Percentiles rank a stretch among this genome's conserved stretches.
phyloP scores from a whole-genome alignment of 2,797 vertebrate species.

The Podarcis siculus region DNA sequence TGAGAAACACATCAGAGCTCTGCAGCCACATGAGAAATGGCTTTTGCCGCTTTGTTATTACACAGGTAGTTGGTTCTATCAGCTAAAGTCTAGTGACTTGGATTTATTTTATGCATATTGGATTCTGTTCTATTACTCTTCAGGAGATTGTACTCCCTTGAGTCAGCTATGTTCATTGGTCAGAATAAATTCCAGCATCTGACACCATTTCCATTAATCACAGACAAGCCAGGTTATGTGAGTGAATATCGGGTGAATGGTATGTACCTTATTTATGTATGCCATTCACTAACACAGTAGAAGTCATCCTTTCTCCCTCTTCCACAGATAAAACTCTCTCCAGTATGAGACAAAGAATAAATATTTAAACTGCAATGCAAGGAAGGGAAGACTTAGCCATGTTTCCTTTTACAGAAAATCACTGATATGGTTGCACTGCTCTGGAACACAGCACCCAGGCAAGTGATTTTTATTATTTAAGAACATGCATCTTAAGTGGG shows the following conservation, averaged over 20 bases:
- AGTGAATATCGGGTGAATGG: conserved; percentile 65
- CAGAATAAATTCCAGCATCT: conserved; percentile 82
- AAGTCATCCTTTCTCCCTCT: conserved; percentile 50
- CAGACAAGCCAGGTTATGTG: conserved; percentile 71
- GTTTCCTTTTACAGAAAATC: neutral
- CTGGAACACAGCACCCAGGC: fast-evolving
- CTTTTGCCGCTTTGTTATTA: conserved; percentile 77
- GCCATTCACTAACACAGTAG: conserved; percentile 57
- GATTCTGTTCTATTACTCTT: conserved; percentile 80
- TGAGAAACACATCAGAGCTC: conserved; percentile 60
- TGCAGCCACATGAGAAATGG: conserved; percentile 71
- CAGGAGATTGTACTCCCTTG: conserved; percentile 80
- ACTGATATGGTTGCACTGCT: fast-evolving
- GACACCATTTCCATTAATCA: conserved; percentile 83
- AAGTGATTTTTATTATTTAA: conserved; percentile 23
- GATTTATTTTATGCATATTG: conserved; percentile 85
- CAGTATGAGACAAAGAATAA: conserved; percentile 44
- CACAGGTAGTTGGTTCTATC: conserved; percentile 82
- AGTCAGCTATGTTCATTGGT: conserved; percentile 81
- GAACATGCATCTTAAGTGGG: neutral
- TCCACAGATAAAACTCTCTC: conserved; percentile 48
- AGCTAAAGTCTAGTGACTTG: conserved; percentile 71
- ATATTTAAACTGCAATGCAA: conserved; percentile 20
- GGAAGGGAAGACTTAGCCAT: conserved; percentile 27
- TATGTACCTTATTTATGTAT: conserved; percentile 68